Base-by-base conservation (phyloP, 2,797 vertebrate species). In the Euphonia xanthogaster region DNA sequence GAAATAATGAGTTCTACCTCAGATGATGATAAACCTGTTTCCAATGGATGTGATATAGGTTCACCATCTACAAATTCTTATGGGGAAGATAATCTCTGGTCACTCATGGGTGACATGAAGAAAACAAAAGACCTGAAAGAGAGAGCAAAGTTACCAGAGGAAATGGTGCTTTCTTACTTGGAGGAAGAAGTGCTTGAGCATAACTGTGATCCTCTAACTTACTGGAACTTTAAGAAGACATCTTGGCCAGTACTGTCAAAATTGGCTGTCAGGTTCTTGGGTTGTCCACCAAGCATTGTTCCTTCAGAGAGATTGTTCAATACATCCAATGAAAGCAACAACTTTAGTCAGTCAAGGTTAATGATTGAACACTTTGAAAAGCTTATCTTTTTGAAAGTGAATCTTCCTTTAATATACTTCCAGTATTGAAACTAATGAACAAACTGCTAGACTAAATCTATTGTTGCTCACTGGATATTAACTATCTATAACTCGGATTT, bases 181-280 rank as follows among this genome's bases (percentile, higher is more conserved):
- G 99, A 99, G 98, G 99, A 99, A 97, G 99, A 99, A 96, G 99
- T 99, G 95, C 98, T 99, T 31, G 99, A 99, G 97, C 99, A 99
- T 98, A 98, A 98, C 98, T 99, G 99, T 97, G 99, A 99, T 98
- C 99, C 99, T 30, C 98, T 99, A n/a, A 98, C 99, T 97, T 99
- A 99, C 97, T 99, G 99, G 99, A 99, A 98, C 97, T 98, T 99
- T 76, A 99, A 99, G 97, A 99, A 98, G 97, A 98, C 99, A 62
- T 98, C 99, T 93, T 99, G 99, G 99, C 99, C 99, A 8, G 98
- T 98, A 85, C 98, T 99, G 96, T 98, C 99, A 84, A 98, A 99
- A 96, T 98, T 99, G 98, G 99, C 99, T 6, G 98, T 99, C 95
- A 98, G 99, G 85, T 99, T 99, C 48, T 98, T 99, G 97, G 99